A percentile compares a stretch with the other conserved stretches of the same genome.
Conservation (phyloP, 2,888 invertebrate species). For the Tiphia femorata region DNA sequence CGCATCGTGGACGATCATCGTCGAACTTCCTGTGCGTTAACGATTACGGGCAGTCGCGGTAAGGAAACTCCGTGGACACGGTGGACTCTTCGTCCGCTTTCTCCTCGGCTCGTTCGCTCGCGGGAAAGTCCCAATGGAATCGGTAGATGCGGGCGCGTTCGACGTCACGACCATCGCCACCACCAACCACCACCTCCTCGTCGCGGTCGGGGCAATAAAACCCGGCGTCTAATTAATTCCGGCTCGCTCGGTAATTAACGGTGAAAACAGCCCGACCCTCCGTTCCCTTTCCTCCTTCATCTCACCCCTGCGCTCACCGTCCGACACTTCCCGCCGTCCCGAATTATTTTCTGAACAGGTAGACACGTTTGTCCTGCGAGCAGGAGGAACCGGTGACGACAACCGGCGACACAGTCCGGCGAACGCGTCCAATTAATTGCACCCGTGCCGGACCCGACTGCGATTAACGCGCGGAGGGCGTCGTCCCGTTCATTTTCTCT, state of each 20-base stretch:
- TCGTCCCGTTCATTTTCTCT: too few relatives aligned
- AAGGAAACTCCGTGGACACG: background rate
- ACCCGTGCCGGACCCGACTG: background rate
- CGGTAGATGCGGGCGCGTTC: too few relatives aligned
- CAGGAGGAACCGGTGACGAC: background rate
- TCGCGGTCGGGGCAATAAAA: constrained; percentile 8
- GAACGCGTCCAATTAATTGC: constrained; percentile 13
- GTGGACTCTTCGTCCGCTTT: too few relatives aligned
- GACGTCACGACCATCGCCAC: too few relatives aligned
- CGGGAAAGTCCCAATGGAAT: constrained; percentile 10
- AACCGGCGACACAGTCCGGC: constrained; percentile 5
- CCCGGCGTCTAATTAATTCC: constrained; percentile 23
- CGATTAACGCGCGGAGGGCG: too few relatives aligned
- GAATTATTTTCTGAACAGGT: constrained; percentile 10
- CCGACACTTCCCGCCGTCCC: constrained; percentile 4
- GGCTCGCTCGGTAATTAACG: constrained; percentile 36
- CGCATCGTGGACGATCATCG: too few relatives aligned
- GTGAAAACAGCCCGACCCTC: constrained; percentile 21
- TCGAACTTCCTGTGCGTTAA: too few relatives aligned
- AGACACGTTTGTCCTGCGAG: constrained; percentile 3
- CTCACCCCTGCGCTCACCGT: background rate
- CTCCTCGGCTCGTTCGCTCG: background rate
- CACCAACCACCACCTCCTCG: too few relatives aligned
- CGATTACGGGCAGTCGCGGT: too few relatives aligned
- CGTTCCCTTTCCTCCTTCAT: background rate